These are phyloP conservation scores for Dryobates pubescens DNA, from an alignment of 2,797 vertebrate genomes.

Conservation along the genomic window DNA sequence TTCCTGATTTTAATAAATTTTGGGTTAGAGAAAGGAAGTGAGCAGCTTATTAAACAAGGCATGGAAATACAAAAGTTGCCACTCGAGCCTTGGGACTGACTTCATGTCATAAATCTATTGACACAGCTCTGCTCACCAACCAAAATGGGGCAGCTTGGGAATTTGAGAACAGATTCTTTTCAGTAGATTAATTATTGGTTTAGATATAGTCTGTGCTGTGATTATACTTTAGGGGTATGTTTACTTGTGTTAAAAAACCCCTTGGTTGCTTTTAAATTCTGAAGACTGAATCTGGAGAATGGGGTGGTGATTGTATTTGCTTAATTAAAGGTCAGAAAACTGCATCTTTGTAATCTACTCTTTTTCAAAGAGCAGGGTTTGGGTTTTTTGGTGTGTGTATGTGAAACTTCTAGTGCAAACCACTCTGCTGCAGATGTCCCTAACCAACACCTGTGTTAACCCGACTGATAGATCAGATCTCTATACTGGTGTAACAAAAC, in stretches of 20 bases:
- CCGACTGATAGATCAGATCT: neutral
- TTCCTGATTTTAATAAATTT: slow-evolving; percentile 72
- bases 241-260: neutral
- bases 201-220: no score
- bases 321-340: neutral
- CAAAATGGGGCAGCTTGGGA: slow-evolving; percentile 9
- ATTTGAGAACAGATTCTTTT: slow-evolving; percentile 56
- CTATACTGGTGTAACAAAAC: neutral
- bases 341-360: neutral
- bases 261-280: neutral
- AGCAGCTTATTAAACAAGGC: slow-evolving; percentile 58
- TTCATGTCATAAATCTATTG: slow-evolving; percentile 66
- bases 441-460: neutral
- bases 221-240: slow-evolving; percentile 11
- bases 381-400: neutral
- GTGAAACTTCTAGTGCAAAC: neutral
- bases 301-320: neutral
- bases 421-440: neutral
- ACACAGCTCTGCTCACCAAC: neutral
- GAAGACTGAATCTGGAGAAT: neutral
- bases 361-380: neutral
- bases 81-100: slow-evolving; percentile 7
- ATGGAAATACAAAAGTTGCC: slow-evolving; percentile 58
- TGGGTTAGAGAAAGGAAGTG: slow-evolving; percentile 51
- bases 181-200: slow-evolving; percentile 65